These are phyloP conservation scores for Pristis pectinata DNA, from an alignment of 2,797 vertebrate species.

Conservation along the genomic window DNA sequence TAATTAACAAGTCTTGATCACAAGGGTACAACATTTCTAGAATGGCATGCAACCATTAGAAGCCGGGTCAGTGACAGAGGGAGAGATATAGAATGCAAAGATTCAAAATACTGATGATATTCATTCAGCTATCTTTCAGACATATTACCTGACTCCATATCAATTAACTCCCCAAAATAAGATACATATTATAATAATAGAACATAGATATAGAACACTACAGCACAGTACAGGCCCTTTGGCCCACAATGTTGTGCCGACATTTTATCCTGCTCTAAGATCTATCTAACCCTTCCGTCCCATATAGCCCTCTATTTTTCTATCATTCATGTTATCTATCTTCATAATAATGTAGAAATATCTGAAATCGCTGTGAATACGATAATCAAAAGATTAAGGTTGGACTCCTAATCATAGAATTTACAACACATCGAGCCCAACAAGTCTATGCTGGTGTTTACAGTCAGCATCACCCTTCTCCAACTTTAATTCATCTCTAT, in stretches of 20 bases:
- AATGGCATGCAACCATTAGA: not conserved
- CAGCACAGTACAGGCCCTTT: no score
- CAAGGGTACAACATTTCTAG: not conserved
- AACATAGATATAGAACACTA: no score
- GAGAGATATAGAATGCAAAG: not conserved
- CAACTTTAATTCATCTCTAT: not conserved
- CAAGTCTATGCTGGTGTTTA: not conserved
- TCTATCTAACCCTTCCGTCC: no score
- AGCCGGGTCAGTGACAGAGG: not conserved
- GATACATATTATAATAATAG: not conserved
- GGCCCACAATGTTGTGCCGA: no score
- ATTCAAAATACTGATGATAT: not conserved
- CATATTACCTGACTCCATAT: not conserved
- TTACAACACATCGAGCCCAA: not conserved
- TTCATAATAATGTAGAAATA: no score
- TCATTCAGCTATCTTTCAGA: not conserved
- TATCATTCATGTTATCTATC: no score
- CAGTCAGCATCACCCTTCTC: not conserved
- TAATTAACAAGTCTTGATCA: not conserved
- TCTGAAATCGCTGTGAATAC: not conserved
- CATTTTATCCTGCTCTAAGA: no score
- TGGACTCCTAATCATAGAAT: not conserved
- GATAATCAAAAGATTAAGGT: not conserved
- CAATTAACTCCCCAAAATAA: not conserved
- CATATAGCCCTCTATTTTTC: no score